Percentiles rank a stretch among this genome's conserved stretches.
These are phyloP conservation scores for Protobothrops mucrosquamatus DNA, from an alignment of 2,113 vertebrate genomes.

Conservation along the genomic window DNA sequence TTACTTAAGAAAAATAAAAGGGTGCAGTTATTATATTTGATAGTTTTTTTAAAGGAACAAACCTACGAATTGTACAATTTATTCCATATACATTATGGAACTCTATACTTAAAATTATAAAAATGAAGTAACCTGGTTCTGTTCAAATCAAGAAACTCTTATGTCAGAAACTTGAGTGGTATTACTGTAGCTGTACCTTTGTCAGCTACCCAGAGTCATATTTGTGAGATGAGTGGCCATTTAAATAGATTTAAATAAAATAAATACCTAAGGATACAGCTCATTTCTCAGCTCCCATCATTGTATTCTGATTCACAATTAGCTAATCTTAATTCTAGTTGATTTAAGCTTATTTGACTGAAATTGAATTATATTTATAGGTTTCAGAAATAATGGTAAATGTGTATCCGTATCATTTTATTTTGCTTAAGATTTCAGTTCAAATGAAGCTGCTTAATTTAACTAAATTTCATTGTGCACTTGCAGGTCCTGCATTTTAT, in stretches of 20 bases:
- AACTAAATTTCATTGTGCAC: slow-evolving; percentile 24
- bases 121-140: neutral
- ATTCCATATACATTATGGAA: neutral
- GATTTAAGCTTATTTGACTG: neutral
- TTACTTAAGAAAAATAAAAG: neutral
- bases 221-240: neutral
- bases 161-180: neutral
- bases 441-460: slow-evolving; percentile 10
- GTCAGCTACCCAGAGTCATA: neutral
- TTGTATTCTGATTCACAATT: neutral
- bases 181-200: neutral
- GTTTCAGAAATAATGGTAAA: neutral
- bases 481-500: slow-evolving; percentile 68
- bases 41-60: neutral
- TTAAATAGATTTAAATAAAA: neutral
- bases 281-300: neutral
- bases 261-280: neutral
- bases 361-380: neutral
- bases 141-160: neutral
- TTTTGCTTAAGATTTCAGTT: neutral
- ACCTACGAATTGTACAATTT: neutral
- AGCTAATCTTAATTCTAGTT: neutral
- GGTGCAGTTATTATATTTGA: neutral
- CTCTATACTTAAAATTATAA: neutral
- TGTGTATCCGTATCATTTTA: neutral